phyloP scores from a whole-genome alignment of 1,140 invertebrate species.

The Cotesia glomerata region DNA sequence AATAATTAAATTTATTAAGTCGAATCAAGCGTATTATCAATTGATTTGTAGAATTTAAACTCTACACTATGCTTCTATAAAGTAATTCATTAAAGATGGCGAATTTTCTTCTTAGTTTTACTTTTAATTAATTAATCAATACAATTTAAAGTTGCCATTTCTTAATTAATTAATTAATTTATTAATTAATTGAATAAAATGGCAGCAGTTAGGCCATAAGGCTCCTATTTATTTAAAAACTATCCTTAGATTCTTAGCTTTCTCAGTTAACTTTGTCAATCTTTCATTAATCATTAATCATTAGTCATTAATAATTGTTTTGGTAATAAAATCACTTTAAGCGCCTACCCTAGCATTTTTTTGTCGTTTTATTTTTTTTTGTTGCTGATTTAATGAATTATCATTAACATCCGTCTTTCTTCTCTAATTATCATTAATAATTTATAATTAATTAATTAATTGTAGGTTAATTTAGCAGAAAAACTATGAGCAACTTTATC shows the following conservation, averaged over 20 bases:
- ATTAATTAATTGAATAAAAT: slow-evolving; percentile 57
- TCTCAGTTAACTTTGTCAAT: no score
- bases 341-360: slow-evolving; percentile 15
- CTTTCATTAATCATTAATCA: neutral
- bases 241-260: slow-evolving; percentile 54
- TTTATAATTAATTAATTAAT: no score
- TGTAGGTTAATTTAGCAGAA: no score
- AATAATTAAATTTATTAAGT: neutral
- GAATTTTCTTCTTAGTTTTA: neutral
- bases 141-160: slow-evolving; percentile 55
- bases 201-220: slow-evolving; percentile 64
- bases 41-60: slow-evolving; percentile 14
- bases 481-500: slow-evolving; percentile 2
- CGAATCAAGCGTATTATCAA: no score
- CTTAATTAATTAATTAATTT: slow-evolving; percentile 45
- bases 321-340: slow-evolving; percentile 25
- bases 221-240: slow-evolving; percentile 56
- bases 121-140: slow-evolving; percentile 40
- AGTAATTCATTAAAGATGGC: no score
- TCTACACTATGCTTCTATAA: neutral
- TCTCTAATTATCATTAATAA: neutral
- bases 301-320: slow-evolving; percentile 19
- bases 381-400: slow-evolving; percentile 14
- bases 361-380: neutral
- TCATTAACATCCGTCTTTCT: slow-evolving; percentile 28